Base-by-base conservation (phyloP, 2,888 invertebrate genomes). In the Plebejus anna region DNA sequence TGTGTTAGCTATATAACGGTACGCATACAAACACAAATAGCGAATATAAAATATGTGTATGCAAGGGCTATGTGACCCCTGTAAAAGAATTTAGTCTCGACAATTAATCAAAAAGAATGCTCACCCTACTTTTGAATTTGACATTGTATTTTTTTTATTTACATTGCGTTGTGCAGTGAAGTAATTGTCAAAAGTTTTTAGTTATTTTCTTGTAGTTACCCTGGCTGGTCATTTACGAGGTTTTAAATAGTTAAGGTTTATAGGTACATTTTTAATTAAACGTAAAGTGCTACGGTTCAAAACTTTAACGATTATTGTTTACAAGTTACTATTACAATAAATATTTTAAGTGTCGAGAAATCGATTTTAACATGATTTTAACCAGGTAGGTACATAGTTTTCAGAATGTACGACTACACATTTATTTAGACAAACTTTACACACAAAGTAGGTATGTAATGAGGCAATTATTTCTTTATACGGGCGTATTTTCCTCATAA, bases 1-100 rank as follows among this genome's bases (percentile, higher is more conserved):
- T 85, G 87, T 88, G 86, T 87, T 86, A 82, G 85, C 86, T 84
- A 84, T 82, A 84, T 90, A 91, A 90, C 90, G 88, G 89, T 86
- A 87, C 81, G 84, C 85, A 85, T 81, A 84, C 86, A 84, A 85
- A 84, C 82, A 86, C 82, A 86, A 85, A 85, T 86, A 85, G 84
- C 83, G 84, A 82, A 80, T 79, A 79, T 81, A 80, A 87, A 42
- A 38, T 38, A 89, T 89, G 89, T 88, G 83, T 82, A 88, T 89
- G 89, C 90, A 87, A 81, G 81, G 83, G 79, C 78, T 78, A 76
- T 72, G 32, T 55, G 51, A 51, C 55, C 73, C 73, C 55, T 71
- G 66, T 61, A 28, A 61, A 61, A 61, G 22, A 66, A 66, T 32
- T 66, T 32, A 66, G 32, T 16, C 66, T 32, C 32, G 36, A 32